Base-by-base conservation (phyloP, 2,888 invertebrate species). In the Agrypnus murinus region DNA sequence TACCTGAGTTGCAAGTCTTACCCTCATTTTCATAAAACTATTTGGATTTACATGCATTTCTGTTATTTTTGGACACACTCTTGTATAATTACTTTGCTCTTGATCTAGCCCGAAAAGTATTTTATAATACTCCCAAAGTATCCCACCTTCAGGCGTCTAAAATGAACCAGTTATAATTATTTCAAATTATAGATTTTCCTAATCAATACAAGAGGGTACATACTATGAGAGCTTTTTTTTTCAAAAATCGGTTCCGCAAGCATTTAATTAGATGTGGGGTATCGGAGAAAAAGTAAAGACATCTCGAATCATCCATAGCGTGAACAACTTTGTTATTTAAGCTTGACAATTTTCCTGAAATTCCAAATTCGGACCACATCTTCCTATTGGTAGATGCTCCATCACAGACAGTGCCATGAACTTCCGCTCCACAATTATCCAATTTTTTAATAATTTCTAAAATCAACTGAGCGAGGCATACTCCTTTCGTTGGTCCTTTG, bases 301-400 rank as follows among this genome's bases (percentile, higher is more conserved):
- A 50, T 48, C 71, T 65, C 7, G 58, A 36, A 36, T 57, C 19
- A 19, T 71, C 73, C 45, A 48, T 63, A 2, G 59, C 38, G 43
- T 73, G 73, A 19, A 64, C 55, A 62, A 71, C 69, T 65, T 36
- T 50, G 36, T 64, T 40, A 25, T 69, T 57, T 48, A 17, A 8
- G 12, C 45, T 46, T 19, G 10, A 17, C n/a, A 60, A 32, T 3
- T 64, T 40, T 43, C 57, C 57, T 14, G 63, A 36, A 25, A 75
- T 62, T 5, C 63, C 58, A 46, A 73, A 73, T 25, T 65, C 17
- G 36, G 66, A 67, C 75, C 74, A 75, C 74, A 74, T 75, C 25
- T 48, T 58, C 15, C 70, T 50, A 63, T 74, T 74, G 63, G 73
- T 74, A 7, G 65, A 48, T 31, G 72, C 73, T 31, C 73, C 71